Evolutionary conservation across 2,888 invertebrate genomes (phyloP), one percentile per base, ranked within the genome.

Genomic region (Siphlonurus alternatus): DNA sequence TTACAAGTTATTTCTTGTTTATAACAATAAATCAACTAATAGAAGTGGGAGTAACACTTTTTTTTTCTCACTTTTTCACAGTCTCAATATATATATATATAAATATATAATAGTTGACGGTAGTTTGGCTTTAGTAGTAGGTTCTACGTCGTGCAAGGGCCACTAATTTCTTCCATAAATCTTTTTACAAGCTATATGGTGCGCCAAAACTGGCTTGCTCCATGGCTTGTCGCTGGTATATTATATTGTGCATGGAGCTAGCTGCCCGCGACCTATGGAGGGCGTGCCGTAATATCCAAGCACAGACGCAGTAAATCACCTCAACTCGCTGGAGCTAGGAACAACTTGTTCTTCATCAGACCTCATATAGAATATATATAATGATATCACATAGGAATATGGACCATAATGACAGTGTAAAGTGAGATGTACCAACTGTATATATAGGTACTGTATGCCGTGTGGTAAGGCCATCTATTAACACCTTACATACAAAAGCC

Each of bases 101-200:
- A 38, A n/a, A n/a, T n/a, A 15, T 38, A 38, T 38, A 15, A 38
- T 15, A 15, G 5, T 38, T 15, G 38, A 15, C 15, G 15, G 38
- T 38, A 10, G 5, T n/a, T 22, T 56, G 56, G 56, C 56, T 56
- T 56, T 56, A 20, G 56, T 56, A 56, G 56, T 56, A 20, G 5
- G 7, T 10, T n/a, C 5, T 38, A 38, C 20, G 56, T 56, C 56
- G 22, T 56, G 56, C 56, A 56, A 38, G 56, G 56, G 56, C 56
- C 56, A 56, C 56, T 56, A 56, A 56, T 56, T 56, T 56, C 56
- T 56, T 56, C 56, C 56, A 56, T 56, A 56, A 56, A 56, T 56
- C 56, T 56, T 22, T 10, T n/a, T 22, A 22, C 7, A 18, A 10
- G 5, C 5, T n/a, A 22, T 20, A 20, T 56, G 5, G 7, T n/a